Evolutionary conservation across 2,113 vertebrate genomes (phyloP).

Genomic region (Cynoglossus semilaevis): DNA sequence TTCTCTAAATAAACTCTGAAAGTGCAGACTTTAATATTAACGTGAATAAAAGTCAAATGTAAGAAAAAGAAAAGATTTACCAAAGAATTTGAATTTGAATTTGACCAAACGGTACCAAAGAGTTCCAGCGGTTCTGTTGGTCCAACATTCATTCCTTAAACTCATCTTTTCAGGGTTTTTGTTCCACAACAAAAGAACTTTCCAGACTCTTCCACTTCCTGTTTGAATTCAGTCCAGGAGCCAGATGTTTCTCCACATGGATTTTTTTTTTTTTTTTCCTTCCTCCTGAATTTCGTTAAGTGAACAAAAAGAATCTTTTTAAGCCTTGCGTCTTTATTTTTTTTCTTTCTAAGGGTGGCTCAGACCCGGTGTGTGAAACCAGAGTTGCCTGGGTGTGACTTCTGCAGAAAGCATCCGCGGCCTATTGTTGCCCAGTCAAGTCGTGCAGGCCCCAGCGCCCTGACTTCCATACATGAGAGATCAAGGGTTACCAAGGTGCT

Average conservation of each 20-base stretch:
- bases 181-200: no score
- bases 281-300: constrained; percentile 32
- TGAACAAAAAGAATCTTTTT: constrained; percentile 52
- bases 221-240: constrained; percentile 9
- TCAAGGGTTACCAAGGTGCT: constrained; percentile 85
- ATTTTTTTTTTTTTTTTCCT: constrained; percentile 1
- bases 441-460: constrained; percentile 76
- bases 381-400: constrained; percentile 77
- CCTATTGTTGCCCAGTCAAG: constrained; percentile 76
- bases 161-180: no score
- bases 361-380: constrained; percentile 71
- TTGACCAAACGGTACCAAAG: no score
- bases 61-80: no score
- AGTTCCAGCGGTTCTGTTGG: no score
- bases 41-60: no score
- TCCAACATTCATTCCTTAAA: no score
- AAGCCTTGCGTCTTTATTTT: constrained; percentile 51
- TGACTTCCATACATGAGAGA: constrained; percentile 81
- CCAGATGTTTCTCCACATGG: constrained; percentile 15
- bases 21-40: no score
- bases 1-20: no score
- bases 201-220: background rate
- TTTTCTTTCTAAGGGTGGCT: constrained; percentile 46
- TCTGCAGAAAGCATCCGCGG: constrained; percentile 74
- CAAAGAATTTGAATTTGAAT: no score